Evolutionary conservation across 2,797 vertebrate genomes (phyloP), one percentile per base, ranked within the genome.

Genomic region (Falco novaeseelandiae): DNA sequence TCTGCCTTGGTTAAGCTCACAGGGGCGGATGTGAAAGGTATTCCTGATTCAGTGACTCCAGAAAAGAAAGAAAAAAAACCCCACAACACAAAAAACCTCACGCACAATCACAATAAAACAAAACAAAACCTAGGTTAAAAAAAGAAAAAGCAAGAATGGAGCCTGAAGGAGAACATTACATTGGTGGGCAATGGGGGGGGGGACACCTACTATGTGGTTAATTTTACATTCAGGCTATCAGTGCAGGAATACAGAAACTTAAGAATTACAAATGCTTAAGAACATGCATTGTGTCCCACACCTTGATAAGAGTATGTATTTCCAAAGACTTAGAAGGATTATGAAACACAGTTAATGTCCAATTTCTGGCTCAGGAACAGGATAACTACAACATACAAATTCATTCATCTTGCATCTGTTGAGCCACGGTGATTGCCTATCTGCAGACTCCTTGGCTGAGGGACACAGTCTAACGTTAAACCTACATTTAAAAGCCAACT

Each of bases 31-130:
- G 73, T 69, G 93, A 96, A 96, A 96, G 90, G 69, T 95, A 94
- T 87, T 96, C 93, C 94, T 58, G 84, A 97, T 94, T 97, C 93
- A 91, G 58, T 95, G 93, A 94, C 54, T 92, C 58, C 62, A 88
- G 67, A 36, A 80, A 89, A 87, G 76, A 82, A 52, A 3, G 34
- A 11, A 46, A 22, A 34, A 16, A 30, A 36, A n/a, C n/a, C 36
- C 36, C 69, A 3, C 19, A 40, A 17, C 17, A 61, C 6, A 49
- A 82, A 81, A 77, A 52, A 4, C 8, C 16, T 15, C 52, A 1
- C 38, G 17, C 54, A 36, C 20, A 32, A 42, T 40, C 61, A 66
- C 32, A 74, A 19, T 7, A 62, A 76, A 54, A 38, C 20, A 63
- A 63, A 81, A 29, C 40, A 51, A 89, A 83, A 49, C 12, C 36